Conservation (phyloP, 2,888 invertebrate genomes). For the Labia minor region DNA sequence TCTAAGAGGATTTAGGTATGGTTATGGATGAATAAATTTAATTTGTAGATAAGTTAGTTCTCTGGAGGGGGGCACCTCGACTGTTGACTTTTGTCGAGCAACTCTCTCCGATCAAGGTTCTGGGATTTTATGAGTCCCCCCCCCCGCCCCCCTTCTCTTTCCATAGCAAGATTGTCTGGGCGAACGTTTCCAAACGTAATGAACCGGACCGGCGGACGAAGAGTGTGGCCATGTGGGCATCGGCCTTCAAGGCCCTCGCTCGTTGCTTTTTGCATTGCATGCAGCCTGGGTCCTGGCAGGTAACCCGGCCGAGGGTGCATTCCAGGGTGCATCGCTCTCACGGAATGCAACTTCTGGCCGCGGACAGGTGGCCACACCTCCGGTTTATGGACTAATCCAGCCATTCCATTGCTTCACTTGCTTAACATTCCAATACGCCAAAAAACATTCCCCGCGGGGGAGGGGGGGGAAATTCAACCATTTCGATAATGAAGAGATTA, state of each 20-base stretch:
- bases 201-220: background rate
- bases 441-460: too few relatives aligned
- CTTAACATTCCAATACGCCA: background rate
- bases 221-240: background rate
- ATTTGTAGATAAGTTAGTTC: too few relatives aligned
- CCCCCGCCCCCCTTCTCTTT: too few relatives aligned
- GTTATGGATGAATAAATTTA: too few relatives aligned
- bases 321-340: conserved; percentile 13
- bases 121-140: too few relatives aligned
- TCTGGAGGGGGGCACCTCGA: too few relatives aligned
- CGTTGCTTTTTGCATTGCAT: background rate
- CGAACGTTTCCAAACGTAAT: background rate
- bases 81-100: too few relatives aligned
- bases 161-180: too few relatives aligned
- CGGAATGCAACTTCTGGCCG: background rate
- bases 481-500: background rate
- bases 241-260: background rate
- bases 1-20: too few relatives aligned
- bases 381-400: background rate
- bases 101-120: too few relatives aligned
- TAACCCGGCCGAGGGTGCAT: background rate
- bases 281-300: background rate
- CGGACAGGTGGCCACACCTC: background rate
- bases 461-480: background rate
- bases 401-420: background rate